Evolutionary conservation across 2,797 vertebrate species (phyloP).

Genomic region (Mionectes olivaceus): DNA sequence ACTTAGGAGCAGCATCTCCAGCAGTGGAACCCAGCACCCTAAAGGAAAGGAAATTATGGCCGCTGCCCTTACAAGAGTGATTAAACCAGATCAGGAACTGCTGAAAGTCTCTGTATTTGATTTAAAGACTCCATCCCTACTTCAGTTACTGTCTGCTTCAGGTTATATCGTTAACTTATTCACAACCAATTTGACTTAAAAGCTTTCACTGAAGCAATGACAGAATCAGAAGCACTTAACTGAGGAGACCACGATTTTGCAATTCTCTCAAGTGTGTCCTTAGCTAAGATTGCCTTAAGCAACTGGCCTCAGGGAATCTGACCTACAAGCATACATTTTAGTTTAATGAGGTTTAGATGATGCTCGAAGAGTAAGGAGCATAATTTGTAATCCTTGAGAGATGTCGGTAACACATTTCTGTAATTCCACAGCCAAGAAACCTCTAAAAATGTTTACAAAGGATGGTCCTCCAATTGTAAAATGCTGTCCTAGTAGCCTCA

Average conservation of each 20-base stretch:
- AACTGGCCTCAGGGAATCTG: conserved; percentile 9
- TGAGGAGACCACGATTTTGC: background rate
- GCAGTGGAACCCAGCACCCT: background rate
- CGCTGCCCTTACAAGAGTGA: background rate
- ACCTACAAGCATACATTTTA: conserved; percentile 29
- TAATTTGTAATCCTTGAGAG: background rate
- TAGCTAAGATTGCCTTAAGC: conserved; percentile 24
- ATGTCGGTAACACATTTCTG: background rate
- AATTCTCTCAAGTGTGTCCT: conserved; percentile 6
- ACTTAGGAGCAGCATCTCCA: background rate
- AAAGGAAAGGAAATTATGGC: background rate
- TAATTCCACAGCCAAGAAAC: background rate
- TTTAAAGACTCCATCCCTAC: background rate
- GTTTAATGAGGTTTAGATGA: conserved; percentile 25
- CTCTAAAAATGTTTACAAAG: background rate
- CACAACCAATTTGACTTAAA: background rate
- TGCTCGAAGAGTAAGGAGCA: background rate
- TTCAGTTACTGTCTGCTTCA: background rate
- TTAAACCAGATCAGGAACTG: background rate
- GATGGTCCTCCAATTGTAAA: background rate
- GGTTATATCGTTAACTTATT: background rate
- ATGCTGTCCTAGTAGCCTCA: background rate
- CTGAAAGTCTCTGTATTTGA: background rate
- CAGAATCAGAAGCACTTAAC: background rate
- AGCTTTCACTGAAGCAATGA: background rate